These are phyloP conservation scores for Malurus leucopterus DNA, from an alignment of 2,797 vertebrate species.

Conservation along the genomic window DNA sequence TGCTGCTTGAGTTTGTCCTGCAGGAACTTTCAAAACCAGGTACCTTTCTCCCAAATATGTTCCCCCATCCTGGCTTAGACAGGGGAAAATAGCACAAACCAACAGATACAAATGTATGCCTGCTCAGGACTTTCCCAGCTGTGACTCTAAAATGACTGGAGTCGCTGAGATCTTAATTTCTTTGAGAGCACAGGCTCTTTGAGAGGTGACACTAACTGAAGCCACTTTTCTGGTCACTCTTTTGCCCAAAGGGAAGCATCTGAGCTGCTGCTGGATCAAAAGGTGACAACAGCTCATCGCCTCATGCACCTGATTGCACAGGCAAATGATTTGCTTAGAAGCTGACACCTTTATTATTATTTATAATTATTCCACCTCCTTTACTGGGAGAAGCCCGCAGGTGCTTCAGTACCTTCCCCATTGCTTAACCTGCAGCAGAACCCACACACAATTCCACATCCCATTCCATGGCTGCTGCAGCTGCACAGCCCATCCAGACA, in stretches of 20 bases:
- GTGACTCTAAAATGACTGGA: not conserved
- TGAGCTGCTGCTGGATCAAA: not conserved
- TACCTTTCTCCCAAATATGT: not conserved
- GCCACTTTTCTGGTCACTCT: not conserved
- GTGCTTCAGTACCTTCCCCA: not conserved
- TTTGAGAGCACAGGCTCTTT: not conserved
- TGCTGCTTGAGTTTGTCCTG: not conserved
- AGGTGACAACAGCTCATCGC: not conserved
- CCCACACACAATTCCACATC: not conserved
- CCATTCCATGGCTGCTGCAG: not conserved
- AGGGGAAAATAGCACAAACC: fast-evolving
- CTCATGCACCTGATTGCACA: not conserved
- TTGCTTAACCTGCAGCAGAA: not conserved
- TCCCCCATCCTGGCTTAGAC: not conserved
- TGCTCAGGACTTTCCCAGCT: not conserved
- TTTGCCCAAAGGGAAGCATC: not conserved
- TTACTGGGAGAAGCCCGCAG: not conserved
- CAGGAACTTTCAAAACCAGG: not conserved
- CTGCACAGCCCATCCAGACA: not conserved
- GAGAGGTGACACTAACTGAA: not conserved
- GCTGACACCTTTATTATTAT: not conserved
- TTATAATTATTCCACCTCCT: no score
- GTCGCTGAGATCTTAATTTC: not conserved
- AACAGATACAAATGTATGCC: fast-evolving
- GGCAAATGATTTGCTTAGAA: not conserved